phyloP scores from a whole-genome alignment of 2,113 vertebrate genomes.

The Spheniscus mendiculus region DNA sequence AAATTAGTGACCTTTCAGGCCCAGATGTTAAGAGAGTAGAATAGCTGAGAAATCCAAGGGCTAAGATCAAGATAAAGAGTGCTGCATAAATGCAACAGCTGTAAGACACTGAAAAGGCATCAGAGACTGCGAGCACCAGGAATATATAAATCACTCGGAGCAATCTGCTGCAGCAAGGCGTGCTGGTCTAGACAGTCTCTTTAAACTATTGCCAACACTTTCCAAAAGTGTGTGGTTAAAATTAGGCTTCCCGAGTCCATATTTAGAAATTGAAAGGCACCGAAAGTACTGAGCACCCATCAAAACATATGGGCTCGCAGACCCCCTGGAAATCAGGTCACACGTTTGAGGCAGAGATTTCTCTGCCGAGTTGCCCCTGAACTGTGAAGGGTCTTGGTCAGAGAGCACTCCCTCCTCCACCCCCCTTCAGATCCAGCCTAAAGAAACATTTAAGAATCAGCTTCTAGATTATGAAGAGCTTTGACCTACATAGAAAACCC shows the following conservation, averaged over 20 bases:
- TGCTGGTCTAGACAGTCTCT: slow-evolving; percentile 55
- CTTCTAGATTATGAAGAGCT: neutral
- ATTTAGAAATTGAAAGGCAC: slow-evolving; percentile 52
- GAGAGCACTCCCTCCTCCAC: neutral
- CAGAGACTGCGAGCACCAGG: slow-evolving; percentile 37
- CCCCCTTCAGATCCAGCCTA: neutral
- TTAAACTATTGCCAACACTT: slow-evolving; percentile 64
- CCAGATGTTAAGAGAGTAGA: slow-evolving; percentile 62
- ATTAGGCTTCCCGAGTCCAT: slow-evolving; percentile 36
- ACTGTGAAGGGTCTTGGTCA: neutral
- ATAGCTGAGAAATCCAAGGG: slow-evolving; percentile 57
- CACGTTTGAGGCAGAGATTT: neutral
- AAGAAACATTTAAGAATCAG: neutral
- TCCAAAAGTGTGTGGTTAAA: slow-evolving; percentile 54
- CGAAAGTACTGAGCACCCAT: slow-evolving; percentile 41
- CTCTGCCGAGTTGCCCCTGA: neutral
- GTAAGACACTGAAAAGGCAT: slow-evolving; percentile 56
- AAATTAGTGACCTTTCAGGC: slow-evolving; percentile 61
- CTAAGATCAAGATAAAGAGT: slow-evolving; percentile 68
- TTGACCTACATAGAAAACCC: slow-evolving; percentile 36
- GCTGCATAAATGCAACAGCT: slow-evolving; percentile 41
- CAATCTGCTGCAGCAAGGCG: slow-evolving; percentile 35
- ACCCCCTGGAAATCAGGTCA: slow-evolving; percentile 27
- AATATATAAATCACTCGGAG: slow-evolving; percentile 27
- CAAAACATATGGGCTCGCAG: neutral